These are phyloP conservation scores for Timandra comae DNA, from an alignment of 2,888 invertebrate genomes.

Conservation along the genomic window DNA sequence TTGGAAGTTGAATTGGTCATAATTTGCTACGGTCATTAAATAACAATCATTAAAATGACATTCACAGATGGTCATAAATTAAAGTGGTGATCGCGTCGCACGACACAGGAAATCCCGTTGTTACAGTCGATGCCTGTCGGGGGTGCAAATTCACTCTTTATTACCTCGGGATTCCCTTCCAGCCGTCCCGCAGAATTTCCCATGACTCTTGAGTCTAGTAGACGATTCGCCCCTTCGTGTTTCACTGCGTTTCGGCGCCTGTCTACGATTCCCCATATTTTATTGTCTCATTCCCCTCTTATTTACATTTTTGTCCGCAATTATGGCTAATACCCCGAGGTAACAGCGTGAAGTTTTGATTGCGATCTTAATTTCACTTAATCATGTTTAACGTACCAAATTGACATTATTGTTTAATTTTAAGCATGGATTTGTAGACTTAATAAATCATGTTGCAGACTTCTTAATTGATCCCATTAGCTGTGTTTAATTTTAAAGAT, in stretches of 20 bases:
- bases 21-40: conserved; percentile 12
- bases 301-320: conserved; percentile 25
- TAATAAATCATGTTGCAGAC: conserved; percentile 7
- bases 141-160: conserved; percentile 43
- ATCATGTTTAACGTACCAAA: conserved; percentile 4
- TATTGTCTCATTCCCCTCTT: conserved; percentile 24
- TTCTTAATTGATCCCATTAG: conserved; percentile 21
- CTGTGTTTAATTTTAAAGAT: conserved; percentile 18
- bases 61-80: conserved; percentile 16
- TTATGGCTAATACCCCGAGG: conserved; percentile 18
- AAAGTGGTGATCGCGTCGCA: conserved; percentile 16
- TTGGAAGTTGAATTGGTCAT: too few species aligned
- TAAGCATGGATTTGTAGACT: not conserved
- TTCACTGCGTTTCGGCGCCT: conserved; percentile 44
- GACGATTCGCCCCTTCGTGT: conserved; percentile 35
- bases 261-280: conserved; percentile 34
- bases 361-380: conserved; percentile 20
- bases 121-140: conserved; percentile 42
- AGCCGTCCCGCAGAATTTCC: conserved; percentile 65
- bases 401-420: not conserved
- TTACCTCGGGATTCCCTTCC: conserved; percentile 54
- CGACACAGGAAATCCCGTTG: conserved; percentile 51
- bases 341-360: conserved; percentile 16
- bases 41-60: conserved; percentile 12
- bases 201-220: conserved; percentile 32